phyloP scores from a whole-genome alignment of 1,140 invertebrate species.

The Lepidurus arcticus region DNA sequence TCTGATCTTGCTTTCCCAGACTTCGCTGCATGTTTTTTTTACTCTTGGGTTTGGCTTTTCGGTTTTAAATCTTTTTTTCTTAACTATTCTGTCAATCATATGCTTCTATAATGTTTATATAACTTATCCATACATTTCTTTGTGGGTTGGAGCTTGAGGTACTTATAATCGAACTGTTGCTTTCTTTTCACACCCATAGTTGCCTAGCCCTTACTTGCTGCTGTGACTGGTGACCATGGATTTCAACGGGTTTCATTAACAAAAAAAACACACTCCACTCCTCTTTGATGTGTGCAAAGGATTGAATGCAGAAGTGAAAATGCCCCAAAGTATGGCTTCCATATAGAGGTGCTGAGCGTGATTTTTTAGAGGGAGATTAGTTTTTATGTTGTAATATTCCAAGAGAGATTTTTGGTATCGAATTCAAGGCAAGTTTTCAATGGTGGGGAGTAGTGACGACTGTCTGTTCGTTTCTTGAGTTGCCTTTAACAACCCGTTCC shows the following conservation, averaged over 20 bases:
- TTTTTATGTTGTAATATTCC: no score
- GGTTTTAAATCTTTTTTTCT: not conserved
- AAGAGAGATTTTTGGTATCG: no score
- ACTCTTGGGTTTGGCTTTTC: not conserved
- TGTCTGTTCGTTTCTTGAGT: not conserved
- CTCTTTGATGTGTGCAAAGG: not conserved
- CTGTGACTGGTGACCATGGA: not conserved
- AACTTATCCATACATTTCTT: not conserved
- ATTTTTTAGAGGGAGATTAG: no score
- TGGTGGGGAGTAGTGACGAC: not conserved
- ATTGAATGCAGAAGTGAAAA: no score
- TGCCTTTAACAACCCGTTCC: not conserved
- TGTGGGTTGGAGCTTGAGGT: not conserved
- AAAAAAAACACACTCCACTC: not conserved
- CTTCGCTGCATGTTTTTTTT: slow-evolving; percentile 2
- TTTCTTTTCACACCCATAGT: not conserved
- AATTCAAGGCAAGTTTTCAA: no score
- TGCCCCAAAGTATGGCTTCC: no score
- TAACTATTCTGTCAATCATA: not conserved
- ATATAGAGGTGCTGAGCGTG: no score
- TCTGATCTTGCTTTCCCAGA: slow-evolving; percentile 15
- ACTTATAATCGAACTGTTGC: not conserved
- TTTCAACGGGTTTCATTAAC: not conserved
- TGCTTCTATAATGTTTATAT: not conserved
- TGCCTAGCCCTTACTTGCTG: slow-evolving; percentile 10